phyloP scores from a whole-genome alignment of 2,797 vertebrate species.

The Nasua narica region DNA sequence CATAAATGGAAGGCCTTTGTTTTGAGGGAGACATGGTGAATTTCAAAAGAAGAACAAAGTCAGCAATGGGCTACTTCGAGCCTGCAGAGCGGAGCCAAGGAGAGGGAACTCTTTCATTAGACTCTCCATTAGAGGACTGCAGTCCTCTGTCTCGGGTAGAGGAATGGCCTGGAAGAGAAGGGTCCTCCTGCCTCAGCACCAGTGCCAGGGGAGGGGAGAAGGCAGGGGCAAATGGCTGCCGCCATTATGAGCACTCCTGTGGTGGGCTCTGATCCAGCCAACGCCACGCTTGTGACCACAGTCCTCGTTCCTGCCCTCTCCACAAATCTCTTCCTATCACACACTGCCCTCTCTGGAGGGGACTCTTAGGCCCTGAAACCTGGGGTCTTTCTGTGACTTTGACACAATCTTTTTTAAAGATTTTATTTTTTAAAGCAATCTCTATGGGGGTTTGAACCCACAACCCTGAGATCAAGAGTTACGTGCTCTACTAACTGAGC shows the following conservation, averaged over 20 bases:
- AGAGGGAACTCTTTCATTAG: neutral
- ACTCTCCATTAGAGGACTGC: neutral
- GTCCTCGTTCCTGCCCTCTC: too few relatives aligned
- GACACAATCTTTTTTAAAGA: neutral
- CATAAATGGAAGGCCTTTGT: neutral
- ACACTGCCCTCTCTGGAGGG: neutral
- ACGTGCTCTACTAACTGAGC: neutral
- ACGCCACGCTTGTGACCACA: neutral
- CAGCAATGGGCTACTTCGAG: neutral
- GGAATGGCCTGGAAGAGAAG: neutral
- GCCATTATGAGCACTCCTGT: neutral
- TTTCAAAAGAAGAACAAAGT: slow-evolving; percentile 35
- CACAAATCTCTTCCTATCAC: neutral
- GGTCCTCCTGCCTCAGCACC: neutral
- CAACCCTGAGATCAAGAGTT: neutral
- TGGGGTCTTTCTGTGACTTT: neutral
- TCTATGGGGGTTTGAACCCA: neutral
- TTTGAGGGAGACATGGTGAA: neutral
- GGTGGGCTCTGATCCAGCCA: neutral
- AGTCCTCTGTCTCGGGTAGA: neutral
- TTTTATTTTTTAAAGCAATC: neutral
- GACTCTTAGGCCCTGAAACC: neutral
- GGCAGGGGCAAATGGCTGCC: neutral
- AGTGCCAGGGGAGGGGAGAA: neutral
- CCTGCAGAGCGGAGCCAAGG: neutral